These are phyloP conservation scores for Pholis gunnellus DNA, from an alignment of 2,113 vertebrate species.

Conservation along the genomic window DNA sequence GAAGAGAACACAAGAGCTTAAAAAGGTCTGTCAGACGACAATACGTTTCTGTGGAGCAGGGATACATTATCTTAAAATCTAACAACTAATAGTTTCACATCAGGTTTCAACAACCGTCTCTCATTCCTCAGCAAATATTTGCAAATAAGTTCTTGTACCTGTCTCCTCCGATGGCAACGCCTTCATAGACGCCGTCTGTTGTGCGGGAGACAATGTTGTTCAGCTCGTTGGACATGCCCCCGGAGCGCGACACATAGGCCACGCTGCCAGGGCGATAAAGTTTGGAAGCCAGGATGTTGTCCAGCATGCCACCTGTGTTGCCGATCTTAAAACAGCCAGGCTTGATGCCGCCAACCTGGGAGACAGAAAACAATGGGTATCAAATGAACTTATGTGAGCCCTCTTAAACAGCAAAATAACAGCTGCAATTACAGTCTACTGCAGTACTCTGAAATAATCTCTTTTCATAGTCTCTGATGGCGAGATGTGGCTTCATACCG, in stretches of 20 bases:
- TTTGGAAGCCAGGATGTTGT: slow-evolving; percentile 98
- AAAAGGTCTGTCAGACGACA: background rate
- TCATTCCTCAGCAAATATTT: background rate
- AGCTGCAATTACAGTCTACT: background rate
- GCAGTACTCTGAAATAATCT: background rate
- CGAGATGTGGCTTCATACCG: slow-evolving; percentile 80
- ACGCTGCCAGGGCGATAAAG: slow-evolving; percentile 97
- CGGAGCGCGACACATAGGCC: slow-evolving; percentile 95
- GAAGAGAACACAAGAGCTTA: background rate
- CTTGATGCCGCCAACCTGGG: slow-evolving; percentile 96
- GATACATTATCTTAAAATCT: background rate
- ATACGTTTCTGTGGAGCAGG: background rate
- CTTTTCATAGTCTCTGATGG: background rate
- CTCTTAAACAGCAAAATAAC: background rate
- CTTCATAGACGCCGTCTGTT: slow-evolving; percentile 95
- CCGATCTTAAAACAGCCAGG: slow-evolving; percentile 99
- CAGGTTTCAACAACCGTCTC: background rate
- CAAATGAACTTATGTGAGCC: background rate
- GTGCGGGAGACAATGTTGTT: slow-evolving; percentile 98
- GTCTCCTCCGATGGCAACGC: slow-evolving; percentile 98
- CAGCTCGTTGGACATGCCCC: slow-evolving; percentile 98
- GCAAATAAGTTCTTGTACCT: slow-evolving; percentile 79
- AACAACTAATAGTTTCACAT: background rate
- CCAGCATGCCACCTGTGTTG: slow-evolving; percentile 98
- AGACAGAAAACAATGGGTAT: background rate